Evolutionary conservation across 2,113 vertebrate species (phyloP).

Genomic region (Trichomycterus rosablanca): DNA sequence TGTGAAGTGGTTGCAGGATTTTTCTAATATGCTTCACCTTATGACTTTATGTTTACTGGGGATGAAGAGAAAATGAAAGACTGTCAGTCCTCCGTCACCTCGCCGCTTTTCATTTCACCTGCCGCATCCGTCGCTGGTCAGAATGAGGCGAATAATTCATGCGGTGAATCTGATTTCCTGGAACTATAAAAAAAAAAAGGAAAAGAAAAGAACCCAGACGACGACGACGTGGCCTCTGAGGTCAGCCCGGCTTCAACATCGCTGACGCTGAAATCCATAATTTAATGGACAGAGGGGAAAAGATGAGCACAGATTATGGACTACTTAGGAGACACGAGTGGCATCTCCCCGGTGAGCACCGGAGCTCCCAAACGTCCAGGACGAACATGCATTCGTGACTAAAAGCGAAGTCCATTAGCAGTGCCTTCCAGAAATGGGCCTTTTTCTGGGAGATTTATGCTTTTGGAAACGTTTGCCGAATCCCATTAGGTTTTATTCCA

Average conservation of each 20-base stretch:
- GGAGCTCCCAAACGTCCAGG: constrained; percentile 41
- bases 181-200: constrained; percentile 30
- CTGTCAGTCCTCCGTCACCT: constrained; percentile 27
- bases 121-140: constrained; percentile 19
- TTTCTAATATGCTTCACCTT: constrained; percentile 26
- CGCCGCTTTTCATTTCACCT: constrained; percentile 40
- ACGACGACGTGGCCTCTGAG: constrained; percentile 77
- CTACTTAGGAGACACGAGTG: constrained; percentile 47
- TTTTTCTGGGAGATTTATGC: constrained; percentile 38
- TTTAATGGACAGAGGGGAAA: constrained; percentile 45
- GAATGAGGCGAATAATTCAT: constrained; percentile 46
- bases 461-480: constrained; percentile 40
- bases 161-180: constrained; percentile 34
- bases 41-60: constrained; percentile 40
- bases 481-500: constrained; percentile 28
- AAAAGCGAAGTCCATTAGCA: constrained; percentile 51
- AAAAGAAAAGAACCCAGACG: too few relatives aligned
- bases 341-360: constrained; percentile 23
- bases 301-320: constrained; percentile 42
- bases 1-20: constrained; percentile 31
- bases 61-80: constrained; percentile 36
- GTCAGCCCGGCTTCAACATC: constrained; percentile 83
- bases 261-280: constrained; percentile 73
- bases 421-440: constrained; percentile 23
- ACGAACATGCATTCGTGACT: constrained; percentile 37